These are phyloP conservation scores for Penaeus chinensis DNA, from an alignment of 1,140 invertebrate species.

Conservation along the genomic window DNA sequence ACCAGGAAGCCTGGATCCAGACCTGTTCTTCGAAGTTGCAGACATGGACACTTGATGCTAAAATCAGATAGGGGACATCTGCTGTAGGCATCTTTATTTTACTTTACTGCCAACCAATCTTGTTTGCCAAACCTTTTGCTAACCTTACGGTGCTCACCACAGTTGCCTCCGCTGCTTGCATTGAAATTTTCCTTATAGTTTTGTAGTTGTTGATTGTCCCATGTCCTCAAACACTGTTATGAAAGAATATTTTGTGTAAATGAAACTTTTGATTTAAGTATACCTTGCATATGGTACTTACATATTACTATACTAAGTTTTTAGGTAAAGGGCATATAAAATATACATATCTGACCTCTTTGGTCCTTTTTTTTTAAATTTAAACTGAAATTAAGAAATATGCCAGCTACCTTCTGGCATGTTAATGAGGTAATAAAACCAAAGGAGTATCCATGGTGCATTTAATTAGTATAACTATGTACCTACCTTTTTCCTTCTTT, in stretches of 20 bases:
- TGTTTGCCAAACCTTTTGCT: not conserved
- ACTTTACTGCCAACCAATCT: conserved; percentile 21
- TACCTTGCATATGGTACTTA: no score
- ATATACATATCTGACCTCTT: no score
- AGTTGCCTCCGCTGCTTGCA: conserved; percentile 6
- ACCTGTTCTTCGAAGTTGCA: not conserved
- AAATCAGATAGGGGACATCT: not conserved
- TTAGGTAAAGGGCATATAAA: no score
- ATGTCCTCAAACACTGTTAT: no score
- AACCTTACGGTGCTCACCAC: conserved; percentile 27
- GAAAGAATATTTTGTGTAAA: no score
- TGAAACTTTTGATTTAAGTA: no score
- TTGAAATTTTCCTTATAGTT: conserved; percentile 17
- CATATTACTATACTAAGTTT: no score
- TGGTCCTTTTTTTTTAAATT: no score
- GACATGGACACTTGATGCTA: conserved; percentile 34
- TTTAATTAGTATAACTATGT: not conserved
- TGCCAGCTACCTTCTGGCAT: no score
- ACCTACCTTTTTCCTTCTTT: not conserved
- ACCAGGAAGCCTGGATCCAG: conserved; percentile 9
- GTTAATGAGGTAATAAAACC: no score
- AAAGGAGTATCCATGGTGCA: no score
- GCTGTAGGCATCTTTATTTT: conserved; percentile 23
- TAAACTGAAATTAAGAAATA: no score
- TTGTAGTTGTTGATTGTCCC: not conserved